Base-by-base conservation (phyloP, 2,797 vertebrate species). In the Microctenopoma stevenorrisi region DNA sequence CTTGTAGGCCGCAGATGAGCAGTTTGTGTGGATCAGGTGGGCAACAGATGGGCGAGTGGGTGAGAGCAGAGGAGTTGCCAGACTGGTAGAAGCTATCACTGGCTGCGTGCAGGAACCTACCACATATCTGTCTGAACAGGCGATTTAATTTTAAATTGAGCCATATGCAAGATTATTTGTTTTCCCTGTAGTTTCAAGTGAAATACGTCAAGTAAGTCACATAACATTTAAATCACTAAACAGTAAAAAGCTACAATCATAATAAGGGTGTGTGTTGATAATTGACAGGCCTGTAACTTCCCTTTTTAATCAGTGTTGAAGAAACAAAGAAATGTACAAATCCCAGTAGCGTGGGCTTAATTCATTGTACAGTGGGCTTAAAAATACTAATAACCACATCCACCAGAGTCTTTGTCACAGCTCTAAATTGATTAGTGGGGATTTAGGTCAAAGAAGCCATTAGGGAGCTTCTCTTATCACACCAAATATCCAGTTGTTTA, bases 351-450 rank as follows among this genome's bases (percentile, higher is more conserved):
- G 67, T 65, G 56, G 52, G 64, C 51, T 84, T 87, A 86, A 70
- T 63, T 85, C 55, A 59, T 69, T 68, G 47, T 76, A 78, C 52
- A 84, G 68, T 40, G 54, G 65, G 74, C 70, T 86, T 86, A 86
- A 82, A 84, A 83, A 64, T 72, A 85, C 84, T 72, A 82, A 79
- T 65, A 40, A 49, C 56, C 65, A 54, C 78, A 63, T 46, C 78
- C 59, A 58, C 38, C 62, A 53, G 30, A 81, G 84, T 89, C 76
- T 86, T 87, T 76, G 68, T 86, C 75, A 79, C 72, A 75, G 84
- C 86, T 88, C 64, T 88, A 78, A 88, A 88, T 88, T 87, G 86
- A 92, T 92, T 89, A 90, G 81, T 72, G 57, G 62, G 84, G 89
- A 91, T 90, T 91, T 85, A 75, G 88, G 83, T 89, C 69, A 89